Conservation (phyloP, 1,140 invertebrate genomes). For the Trypoxylus dichotomus region DNA sequence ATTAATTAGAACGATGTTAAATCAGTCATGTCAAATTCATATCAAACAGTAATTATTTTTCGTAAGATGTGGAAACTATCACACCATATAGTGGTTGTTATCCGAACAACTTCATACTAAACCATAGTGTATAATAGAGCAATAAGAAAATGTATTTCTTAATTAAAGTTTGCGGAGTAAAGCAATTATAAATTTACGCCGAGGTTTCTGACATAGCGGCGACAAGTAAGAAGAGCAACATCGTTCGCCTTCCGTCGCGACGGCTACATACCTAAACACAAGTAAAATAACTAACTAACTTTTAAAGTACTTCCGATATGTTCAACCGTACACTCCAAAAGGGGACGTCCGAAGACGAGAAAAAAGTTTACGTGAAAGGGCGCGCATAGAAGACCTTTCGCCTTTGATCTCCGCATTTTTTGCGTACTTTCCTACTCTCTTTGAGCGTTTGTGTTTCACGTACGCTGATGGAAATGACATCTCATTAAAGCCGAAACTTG, state of each 20-base stretch:
- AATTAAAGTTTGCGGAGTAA: conserved; percentile 3
- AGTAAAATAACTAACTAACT: background rate
- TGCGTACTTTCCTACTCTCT: background rate
- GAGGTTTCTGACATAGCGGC: background rate
- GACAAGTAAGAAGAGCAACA: background rate
- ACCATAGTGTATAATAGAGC: background rate
- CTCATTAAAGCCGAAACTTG: background rate
- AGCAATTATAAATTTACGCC: background rate
- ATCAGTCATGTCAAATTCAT: no score
- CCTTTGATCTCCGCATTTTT: background rate
- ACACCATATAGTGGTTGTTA: background rate
- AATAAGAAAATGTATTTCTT: background rate
- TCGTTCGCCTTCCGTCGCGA: background rate
- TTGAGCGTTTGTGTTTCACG: background rate
- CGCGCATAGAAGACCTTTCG: background rate
- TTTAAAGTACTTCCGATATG: background rate
- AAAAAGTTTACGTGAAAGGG: background rate
- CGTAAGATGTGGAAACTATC: background rate
- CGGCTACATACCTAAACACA: background rate
- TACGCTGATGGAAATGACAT: background rate
- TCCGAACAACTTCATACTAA: background rate
- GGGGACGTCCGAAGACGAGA: background rate
- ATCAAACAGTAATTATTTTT: background rate
- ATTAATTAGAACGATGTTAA: no score
- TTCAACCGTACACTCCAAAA: background rate